These are phyloP conservation scores for Leptobrachium leishanense DNA, from an alignment of 2,113 vertebrate species.

Conservation along the genomic window DNA sequence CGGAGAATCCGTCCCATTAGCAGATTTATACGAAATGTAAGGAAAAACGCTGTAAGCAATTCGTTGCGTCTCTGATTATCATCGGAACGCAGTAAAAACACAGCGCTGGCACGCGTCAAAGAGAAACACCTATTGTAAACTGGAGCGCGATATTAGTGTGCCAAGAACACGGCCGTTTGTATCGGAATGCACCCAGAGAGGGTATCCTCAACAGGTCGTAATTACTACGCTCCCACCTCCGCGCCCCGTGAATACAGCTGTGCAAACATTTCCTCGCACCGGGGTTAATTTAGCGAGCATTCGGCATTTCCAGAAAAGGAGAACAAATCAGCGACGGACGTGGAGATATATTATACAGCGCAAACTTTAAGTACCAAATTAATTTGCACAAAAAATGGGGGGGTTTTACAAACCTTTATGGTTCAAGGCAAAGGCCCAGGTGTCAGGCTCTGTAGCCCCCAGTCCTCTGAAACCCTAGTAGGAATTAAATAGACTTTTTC, in stretches of 20 bases:
- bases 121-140: conserved; percentile 5
- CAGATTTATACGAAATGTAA: conserved; percentile 26
- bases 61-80: background rate
- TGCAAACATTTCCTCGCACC: conserved; percentile 48
- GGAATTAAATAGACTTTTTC: too few species aligned
- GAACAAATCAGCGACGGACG: background rate
- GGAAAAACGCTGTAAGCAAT: conserved; percentile 13
- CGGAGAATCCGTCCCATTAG: conserved; percentile 35
- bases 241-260: conserved; percentile 35
- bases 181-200: conserved; percentile 17
- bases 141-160: conserved; percentile 31
- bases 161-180: background rate
- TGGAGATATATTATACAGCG: too few species aligned
- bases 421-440: too few species aligned
- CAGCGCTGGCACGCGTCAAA: conserved; percentile 3
- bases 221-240: background rate
- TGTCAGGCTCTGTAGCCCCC: too few species aligned
- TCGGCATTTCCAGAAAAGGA: conserved; percentile 55
- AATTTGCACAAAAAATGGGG: too few species aligned
- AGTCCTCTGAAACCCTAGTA: too few species aligned
- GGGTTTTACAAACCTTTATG: too few species aligned
- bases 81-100: conserved; percentile 1
- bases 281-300: conserved; percentile 29
- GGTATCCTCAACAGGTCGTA: conserved; percentile 48
- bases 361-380: too few species aligned